Conservation (phyloP, 2,113 vertebrate genomes). For the Arvicanthis niloticus region DNA sequence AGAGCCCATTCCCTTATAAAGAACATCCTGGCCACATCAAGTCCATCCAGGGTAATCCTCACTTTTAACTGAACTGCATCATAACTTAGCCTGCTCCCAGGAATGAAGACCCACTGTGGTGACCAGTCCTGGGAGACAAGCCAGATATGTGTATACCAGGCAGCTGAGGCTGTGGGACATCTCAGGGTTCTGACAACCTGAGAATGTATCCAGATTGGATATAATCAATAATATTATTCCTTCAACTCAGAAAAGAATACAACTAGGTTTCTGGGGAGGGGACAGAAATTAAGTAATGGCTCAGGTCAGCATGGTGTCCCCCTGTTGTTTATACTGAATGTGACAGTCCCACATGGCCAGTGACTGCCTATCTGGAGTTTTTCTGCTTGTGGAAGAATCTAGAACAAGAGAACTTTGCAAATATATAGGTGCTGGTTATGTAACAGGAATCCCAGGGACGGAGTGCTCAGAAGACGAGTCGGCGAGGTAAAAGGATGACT, state of each 20-base stretch:
- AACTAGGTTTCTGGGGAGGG: background rate
- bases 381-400: background rate
- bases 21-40: background rate
- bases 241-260: background rate
- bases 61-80: background rate
- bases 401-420: background rate
- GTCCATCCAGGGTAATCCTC: background rate
- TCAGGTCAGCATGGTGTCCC: background rate
- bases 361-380: background rate
- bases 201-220: background rate
- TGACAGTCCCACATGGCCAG: background rate
- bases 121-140: background rate
- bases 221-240: background rate
- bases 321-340: background rate
- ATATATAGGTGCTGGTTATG: background rate
- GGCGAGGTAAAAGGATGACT: slow-evolving; percentile 9
- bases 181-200: background rate
- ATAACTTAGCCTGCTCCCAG: background rate
- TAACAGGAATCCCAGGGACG: slow-evolving; percentile 35
- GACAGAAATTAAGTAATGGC: background rate
- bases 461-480: slow-evolving; percentile 13
- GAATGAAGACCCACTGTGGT: no score
- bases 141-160: accelerated
- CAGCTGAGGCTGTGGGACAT: background rate
- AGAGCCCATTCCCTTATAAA: background rate